A percentile compares a stretch with the other conserved stretches of the same genome.
phyloP scores from a whole-genome alignment of 2,888 invertebrate genomes.

The Seira sanloemensis region DNA sequence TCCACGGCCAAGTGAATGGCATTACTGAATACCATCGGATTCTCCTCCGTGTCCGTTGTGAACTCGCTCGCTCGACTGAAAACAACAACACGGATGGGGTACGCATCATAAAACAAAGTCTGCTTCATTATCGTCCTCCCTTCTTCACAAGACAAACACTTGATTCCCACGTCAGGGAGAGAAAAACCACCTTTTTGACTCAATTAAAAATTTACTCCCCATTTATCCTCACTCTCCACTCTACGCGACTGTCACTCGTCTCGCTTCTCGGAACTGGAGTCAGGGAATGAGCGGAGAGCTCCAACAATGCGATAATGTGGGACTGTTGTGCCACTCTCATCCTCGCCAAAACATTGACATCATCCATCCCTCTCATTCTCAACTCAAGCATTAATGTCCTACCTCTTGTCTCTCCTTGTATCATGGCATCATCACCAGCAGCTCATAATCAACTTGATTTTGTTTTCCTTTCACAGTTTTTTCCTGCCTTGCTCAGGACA shows the following conservation, averaged over 20 bases:
- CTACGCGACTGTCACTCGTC: background rate
- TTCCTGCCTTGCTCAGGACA: background rate
- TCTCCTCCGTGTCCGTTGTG: conserved; percentile 74
- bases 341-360: too few species aligned
- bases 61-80: conserved; percentile 73
- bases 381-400: background rate
- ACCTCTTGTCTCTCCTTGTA: background rate
- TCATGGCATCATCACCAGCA: background rate
- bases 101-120: background rate
- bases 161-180: conserved; percentile 19
- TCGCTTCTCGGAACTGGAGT: background rate
- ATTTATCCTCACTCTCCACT: conserved; percentile 17
- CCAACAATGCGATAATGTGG: too few species aligned
- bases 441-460: background rate
- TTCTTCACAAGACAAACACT: conserved; percentile 13
- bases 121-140: background rate
- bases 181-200: conserved; percentile 42
- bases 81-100: background rate
- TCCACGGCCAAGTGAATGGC: conserved; percentile 79
- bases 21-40: conserved; percentile 78
- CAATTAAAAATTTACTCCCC: conserved; percentile 56
- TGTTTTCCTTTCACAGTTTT: background rate
- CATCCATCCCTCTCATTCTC: too few species aligned
- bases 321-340: too few species aligned
- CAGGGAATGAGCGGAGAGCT: too few species aligned